phyloP scores from a whole-genome alignment of 2,797 vertebrate genomes.

The Manis javanica region DNA sequence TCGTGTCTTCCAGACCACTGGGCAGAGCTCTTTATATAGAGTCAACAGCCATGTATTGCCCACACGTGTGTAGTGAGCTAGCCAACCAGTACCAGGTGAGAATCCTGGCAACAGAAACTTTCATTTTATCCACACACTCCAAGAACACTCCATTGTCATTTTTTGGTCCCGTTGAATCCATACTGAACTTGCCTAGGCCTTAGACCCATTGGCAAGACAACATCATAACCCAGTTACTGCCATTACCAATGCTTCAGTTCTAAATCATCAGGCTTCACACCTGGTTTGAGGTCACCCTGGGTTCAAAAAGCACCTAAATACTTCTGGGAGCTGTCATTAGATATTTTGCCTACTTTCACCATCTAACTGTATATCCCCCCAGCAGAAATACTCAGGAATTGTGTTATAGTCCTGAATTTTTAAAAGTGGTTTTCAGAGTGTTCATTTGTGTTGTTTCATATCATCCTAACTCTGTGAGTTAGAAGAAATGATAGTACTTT shows the following conservation, averaged over 20 bases:
- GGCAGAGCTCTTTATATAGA: too few species aligned
- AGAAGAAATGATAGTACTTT: not conserved
- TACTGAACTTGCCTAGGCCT: too few species aligned
- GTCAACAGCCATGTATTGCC: too few species aligned
- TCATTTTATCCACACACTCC: too few species aligned
- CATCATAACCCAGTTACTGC: not conserved
- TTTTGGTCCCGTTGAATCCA: too few species aligned
- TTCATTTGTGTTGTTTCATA: not conserved
- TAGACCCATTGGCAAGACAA: not conserved
- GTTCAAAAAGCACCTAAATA: conserved; percentile 1
- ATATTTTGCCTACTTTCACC: not conserved
- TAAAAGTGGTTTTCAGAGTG: not conserved
- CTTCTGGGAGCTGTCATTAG: not conserved
- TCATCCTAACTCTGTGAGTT: not conserved
- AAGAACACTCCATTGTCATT: too few species aligned
- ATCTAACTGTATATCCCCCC: not conserved
- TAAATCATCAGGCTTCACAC: not conserved
- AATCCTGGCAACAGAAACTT: too few species aligned
- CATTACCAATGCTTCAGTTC: not conserved
- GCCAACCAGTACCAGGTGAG: too few species aligned
- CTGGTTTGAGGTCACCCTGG: not conserved
- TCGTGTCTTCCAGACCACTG: too few species aligned
- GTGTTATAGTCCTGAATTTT: not conserved
- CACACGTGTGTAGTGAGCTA: too few species aligned
- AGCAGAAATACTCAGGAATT: not conserved